Conservation (phyloP, 2,797 vertebrate genomes). For the Leptoclinus maculatus region DNA sequence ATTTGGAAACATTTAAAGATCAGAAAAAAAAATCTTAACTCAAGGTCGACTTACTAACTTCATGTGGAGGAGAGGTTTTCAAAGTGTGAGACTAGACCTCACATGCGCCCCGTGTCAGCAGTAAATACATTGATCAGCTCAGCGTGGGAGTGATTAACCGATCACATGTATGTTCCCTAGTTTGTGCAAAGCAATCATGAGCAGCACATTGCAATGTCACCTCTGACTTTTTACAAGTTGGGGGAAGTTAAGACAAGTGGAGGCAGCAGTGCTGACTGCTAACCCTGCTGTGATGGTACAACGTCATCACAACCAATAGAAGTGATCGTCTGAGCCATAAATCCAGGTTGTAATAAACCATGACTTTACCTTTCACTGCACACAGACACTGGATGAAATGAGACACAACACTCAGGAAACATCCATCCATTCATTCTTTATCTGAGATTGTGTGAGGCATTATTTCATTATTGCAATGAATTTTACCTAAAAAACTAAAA, state of each 20-base stretch:
- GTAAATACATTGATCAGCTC: not conserved
- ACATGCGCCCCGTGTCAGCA: too few species aligned
- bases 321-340: not conserved
- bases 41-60: not conserved
- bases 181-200: not conserved
- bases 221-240: not conserved
- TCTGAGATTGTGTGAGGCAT: too few species aligned
- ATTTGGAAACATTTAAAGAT: conserved; percentile 10
- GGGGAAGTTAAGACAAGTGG: not conserved
- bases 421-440: not conserved
- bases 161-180: not conserved
- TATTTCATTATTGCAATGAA: not conserved
- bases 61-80: not conserved
- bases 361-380: not conserved
- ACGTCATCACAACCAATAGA: not conserved
- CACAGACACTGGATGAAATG: not conserved
- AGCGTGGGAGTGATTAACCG: not conserved
- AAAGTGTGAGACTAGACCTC: not conserved
- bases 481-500: not conserved
- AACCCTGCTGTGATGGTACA: not conserved
- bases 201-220: not conserved
- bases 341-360: not conserved
- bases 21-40: not conserved
- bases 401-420: not conserved
- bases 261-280: not conserved